Evolutionary conservation across 1,140 invertebrate species (phyloP).

Genomic region (Calycopis cecrops): DNA sequence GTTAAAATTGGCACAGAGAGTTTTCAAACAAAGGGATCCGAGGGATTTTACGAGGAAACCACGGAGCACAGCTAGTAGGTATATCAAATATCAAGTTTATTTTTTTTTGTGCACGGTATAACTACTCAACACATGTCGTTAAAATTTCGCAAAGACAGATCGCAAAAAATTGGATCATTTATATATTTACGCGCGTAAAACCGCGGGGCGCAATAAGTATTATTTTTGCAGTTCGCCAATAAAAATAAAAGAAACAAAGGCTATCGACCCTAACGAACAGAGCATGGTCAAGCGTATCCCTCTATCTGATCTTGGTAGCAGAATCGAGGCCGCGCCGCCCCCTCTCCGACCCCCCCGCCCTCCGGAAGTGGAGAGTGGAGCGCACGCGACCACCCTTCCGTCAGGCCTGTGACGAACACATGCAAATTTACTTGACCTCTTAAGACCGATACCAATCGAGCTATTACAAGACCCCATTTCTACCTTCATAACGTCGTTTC

Average conservation of each 20-base stretch:
- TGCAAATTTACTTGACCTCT: conserved; percentile 58
- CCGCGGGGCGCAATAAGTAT: too few species aligned
- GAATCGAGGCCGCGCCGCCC: conserved; percentile 56
- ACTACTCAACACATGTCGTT: too few species aligned
- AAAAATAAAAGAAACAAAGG: neutral
- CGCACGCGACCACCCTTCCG: conserved; percentile 48
- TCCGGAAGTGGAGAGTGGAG: conserved; percentile 55
- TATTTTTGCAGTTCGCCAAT: too few species aligned
- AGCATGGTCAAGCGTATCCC: neutral
- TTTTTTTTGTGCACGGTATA: too few species aligned
- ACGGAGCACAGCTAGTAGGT: too few species aligned
- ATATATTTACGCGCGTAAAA: too few species aligned
- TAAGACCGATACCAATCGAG: conserved; percentile 13
- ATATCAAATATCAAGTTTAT: too few species aligned
- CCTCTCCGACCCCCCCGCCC: conserved; percentile 23
- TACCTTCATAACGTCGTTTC: neutral
- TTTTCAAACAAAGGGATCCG: too few species aligned
- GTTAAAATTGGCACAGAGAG: too few species aligned
- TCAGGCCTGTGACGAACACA: conserved; percentile 64
- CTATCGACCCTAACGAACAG: conserved; percentile 11
- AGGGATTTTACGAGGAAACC: too few species aligned
- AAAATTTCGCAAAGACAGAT: too few species aligned
- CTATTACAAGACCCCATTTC: conserved; percentile 7
- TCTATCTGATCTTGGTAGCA: conserved; percentile 49
- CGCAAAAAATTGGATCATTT: too few species aligned